phyloP scores from a whole-genome alignment of 1,140 invertebrate species.

The Polypedilum pembai region DNA sequence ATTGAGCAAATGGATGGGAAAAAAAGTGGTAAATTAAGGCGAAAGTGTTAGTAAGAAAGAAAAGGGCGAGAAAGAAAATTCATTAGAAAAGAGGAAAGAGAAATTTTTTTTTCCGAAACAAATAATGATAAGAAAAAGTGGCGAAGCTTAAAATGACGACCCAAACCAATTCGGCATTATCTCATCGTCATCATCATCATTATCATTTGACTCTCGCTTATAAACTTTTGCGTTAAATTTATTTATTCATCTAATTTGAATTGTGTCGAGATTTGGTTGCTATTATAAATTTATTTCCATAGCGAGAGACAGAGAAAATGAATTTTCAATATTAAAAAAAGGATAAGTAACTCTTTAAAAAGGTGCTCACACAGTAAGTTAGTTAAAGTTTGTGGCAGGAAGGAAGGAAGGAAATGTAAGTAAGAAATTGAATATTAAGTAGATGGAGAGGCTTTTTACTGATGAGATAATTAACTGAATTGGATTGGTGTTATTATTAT shows the following conservation, averaged over 20 bases:
- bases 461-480: conserved; percentile 27
- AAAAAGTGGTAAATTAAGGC: neutral
- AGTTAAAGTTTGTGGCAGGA: neutral
- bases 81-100: neutral
- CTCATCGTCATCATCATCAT: neutral
- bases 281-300: neutral
- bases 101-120: neutral
- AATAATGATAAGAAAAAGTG: neutral
- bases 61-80: neutral
- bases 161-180: neutral
- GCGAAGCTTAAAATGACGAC: neutral
- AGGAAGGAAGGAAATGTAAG: neutral
- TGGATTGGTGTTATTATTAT: conserved; percentile 20
- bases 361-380: neutral
- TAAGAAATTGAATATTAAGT: neutral
- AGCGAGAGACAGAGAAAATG: neutral
- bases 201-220: conserved; percentile 12
- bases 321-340: neutral
- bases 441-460: neutral
- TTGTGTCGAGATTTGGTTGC: neutral
- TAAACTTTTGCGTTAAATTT: conserved; percentile 1
- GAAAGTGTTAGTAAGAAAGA: neutral
- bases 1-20: neutral
- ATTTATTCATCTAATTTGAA: conserved; percentile 19
- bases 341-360: neutral